Conservation (phyloP, 1,140 invertebrate species). For the Cydia pomonella region DNA sequence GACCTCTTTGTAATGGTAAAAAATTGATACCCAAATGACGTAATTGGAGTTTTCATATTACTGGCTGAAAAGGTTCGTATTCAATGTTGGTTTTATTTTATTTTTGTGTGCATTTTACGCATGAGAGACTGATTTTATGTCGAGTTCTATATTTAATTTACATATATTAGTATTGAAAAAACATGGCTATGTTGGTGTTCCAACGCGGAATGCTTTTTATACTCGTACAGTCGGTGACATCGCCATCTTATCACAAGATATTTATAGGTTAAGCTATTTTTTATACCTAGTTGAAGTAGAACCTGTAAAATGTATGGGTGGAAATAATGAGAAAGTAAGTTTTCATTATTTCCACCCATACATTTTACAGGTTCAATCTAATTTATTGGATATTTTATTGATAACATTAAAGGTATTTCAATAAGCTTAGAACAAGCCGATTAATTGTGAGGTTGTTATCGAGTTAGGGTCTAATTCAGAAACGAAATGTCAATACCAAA, state of each 20-base stretch:
- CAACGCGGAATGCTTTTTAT: no score
- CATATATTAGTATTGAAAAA: no score
- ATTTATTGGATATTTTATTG: neutral
- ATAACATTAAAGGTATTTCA: neutral
- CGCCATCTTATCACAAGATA: no score
- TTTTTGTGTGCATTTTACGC: neutral
- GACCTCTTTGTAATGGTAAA: constrained; percentile 20
- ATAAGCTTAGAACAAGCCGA: constrained; percentile 10
- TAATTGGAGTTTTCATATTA: neutral
- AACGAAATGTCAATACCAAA: neutral
- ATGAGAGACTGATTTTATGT: neutral
- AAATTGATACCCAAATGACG: neutral
- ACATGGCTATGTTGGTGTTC: no score
- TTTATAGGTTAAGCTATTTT: no score
- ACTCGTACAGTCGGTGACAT: no score
- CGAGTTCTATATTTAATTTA: neutral
- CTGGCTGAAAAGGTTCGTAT: neutral
- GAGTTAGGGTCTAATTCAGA: neutral
- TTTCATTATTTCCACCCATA: neutral
- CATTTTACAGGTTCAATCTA: neutral
- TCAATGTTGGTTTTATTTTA: neutral
- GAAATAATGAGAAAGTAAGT: no score
- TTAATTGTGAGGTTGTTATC: neutral
- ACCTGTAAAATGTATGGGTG: no score
- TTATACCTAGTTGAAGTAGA: neutral